Percentiles rank a stretch among this genome's conserved stretches.
These are phyloP conservation scores for Emydura subglobosa DNA, from an alignment of 2,113 vertebrate species.

Conservation along the genomic window DNA sequence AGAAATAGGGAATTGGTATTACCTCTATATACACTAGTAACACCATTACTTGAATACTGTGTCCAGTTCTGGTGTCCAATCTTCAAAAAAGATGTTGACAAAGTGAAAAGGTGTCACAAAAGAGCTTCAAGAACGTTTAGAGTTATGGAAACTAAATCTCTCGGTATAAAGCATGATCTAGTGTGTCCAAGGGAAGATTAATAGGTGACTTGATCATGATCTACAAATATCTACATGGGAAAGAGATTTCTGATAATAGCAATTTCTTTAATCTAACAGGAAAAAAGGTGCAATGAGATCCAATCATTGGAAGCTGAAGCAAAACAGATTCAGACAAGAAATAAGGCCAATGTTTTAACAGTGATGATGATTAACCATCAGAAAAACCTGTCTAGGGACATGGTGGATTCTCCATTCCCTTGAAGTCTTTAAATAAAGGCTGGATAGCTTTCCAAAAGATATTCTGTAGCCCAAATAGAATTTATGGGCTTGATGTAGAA, in stretches of 20 bases:
- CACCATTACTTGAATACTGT: too few species aligned
- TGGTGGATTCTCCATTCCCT: neutral
- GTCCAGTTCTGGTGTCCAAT: too few species aligned
- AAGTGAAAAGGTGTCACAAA: neutral
- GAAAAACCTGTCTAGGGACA: rapidly evolving
- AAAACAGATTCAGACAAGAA: neutral
- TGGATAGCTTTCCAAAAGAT: rapidly evolving
- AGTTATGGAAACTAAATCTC: neutral
- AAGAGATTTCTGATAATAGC: neutral
- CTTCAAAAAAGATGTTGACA: neutral
- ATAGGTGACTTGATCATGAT: neutral
- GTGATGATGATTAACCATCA: rapidly evolving
- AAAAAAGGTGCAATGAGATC: neutral
- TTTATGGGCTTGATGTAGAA: rapidly evolving
- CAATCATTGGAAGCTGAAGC: neutral
- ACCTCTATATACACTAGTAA: neutral
- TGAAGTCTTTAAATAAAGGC: rapidly evolving
- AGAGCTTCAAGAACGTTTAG: too few species aligned
- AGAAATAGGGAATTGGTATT: rapidly evolving
- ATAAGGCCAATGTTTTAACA: neutral
- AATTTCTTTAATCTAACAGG: neutral
- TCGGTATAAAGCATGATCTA: rapidly evolving
- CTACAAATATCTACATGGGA: neutral
- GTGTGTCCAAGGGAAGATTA: rapidly evolving
- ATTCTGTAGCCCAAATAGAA: rapidly evolving